These are phyloP conservation scores for Sphyrna mokarran DNA, from an alignment of 2,113 vertebrate species.

Conservation along the genomic window DNA sequence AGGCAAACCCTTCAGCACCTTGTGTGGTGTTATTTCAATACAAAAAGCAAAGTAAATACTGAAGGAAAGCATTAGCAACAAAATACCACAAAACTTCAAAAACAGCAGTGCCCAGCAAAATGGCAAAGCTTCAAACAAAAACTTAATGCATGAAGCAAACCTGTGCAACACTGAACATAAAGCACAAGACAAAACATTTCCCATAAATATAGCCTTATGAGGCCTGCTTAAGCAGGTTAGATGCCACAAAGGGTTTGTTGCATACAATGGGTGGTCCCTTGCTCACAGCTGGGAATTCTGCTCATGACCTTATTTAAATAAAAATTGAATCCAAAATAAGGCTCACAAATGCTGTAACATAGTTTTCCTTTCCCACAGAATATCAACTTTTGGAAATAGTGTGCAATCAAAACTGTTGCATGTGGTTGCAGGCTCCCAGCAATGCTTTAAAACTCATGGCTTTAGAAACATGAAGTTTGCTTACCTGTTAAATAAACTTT, in stretches of 20 bases:
- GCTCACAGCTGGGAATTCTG: neutral
- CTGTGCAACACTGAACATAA: neutral
- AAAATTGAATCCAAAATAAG: neutral
- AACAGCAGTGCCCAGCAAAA: neutral
- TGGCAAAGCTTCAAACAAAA: neutral
- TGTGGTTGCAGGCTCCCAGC: neutral
- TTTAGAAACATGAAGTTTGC: neutral
- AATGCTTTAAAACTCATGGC: neutral
- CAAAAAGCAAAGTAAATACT: neutral
- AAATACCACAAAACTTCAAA: neutral
- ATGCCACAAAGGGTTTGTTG: neutral
- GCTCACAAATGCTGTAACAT: neutral
- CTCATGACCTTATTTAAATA: neutral
- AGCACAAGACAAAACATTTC: neutral
- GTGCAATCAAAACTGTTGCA: neutral
- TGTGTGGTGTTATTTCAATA: neutral
- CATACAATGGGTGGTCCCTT: neutral
- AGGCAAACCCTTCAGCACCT: neutral
- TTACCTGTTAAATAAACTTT: neutral
- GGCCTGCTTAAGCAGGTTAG: neutral
- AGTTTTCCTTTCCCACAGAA: neutral
- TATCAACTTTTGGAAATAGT: neutral
- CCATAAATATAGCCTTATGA: neutral
- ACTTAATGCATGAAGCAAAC: neutral
- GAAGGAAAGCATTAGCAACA: neutral